phyloP scores from a whole-genome alignment of 2,888 invertebrate genomes.

The Lochmaea capreae region DNA sequence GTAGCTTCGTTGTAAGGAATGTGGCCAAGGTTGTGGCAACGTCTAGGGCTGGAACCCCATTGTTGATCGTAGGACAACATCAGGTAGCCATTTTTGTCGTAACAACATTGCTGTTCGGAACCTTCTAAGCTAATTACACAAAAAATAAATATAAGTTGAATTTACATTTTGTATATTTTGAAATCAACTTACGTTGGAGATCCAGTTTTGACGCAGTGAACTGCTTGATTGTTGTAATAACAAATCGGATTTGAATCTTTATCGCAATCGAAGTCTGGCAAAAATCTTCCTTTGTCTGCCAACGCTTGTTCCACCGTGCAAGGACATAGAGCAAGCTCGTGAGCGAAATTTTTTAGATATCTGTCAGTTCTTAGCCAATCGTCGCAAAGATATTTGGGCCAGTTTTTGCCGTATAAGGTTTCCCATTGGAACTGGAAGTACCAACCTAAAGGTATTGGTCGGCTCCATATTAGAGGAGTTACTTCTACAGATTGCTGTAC shows the following conservation, averaged over 20 bases:
- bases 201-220: constrained; percentile 93
- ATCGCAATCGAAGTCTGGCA: constrained; percentile 92
- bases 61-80: constrained; percentile 96
- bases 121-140: constrained; percentile 77
- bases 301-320: constrained; percentile 92
- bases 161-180: neutral
- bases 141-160: too few species aligned
- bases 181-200: constrained; percentile 81
- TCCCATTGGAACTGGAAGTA: constrained; percentile 94
- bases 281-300: constrained; percentile 90
- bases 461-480: constrained; percentile 82
- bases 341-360: constrained; percentile 85
- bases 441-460: constrained; percentile 92
- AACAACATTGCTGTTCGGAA: constrained; percentile 97
- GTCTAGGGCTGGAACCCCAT: constrained; percentile 89
- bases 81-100: constrained; percentile 90
- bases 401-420: constrained; percentile 79
- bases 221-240: constrained; percentile 87
- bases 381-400: constrained; percentile 88
- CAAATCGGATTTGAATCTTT: constrained; percentile 91
- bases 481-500: constrained; percentile 48
- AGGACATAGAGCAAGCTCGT: constrained; percentile 87
- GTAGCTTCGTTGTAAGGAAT: constrained; percentile 95
- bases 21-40: constrained; percentile 91
- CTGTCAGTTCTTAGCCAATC: constrained; percentile 91